A percentile compares a stretch with the other conserved stretches of the same genome.
Conservation (phyloP, 2,113 vertebrate genomes). For the Gracilinanus agilis region DNA sequence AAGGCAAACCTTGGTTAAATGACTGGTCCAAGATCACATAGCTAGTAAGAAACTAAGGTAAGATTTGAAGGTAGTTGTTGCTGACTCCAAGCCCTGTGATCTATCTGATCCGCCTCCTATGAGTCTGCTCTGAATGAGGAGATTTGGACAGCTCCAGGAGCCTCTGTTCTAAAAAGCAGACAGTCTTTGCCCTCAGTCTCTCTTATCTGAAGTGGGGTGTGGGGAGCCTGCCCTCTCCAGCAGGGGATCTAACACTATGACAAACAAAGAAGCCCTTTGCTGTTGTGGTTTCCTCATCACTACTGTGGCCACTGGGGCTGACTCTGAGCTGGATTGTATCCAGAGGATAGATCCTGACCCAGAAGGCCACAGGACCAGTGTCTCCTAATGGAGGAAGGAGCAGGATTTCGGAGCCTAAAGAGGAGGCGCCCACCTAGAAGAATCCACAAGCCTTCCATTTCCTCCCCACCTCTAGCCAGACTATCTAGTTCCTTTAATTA, state of each 20-base stretch:
- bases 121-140: neutral
- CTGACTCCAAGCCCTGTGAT: neutral
- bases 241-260: neutral
- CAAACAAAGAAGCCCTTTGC: neutral
- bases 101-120: neutral
- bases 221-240: neutral
- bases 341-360: neutral
- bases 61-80: neutral
- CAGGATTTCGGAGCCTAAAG: neutral
- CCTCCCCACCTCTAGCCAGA: neutral
- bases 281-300: neutral
- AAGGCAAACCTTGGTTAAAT: neutral
- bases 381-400: neutral
- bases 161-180: neutral
- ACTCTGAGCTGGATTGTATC: neutral
- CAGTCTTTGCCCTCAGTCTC: neutral
- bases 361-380: neutral
- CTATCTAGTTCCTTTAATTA: constrained; percentile 59
- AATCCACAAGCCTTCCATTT: constrained; percentile 33
- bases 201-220: neutral
- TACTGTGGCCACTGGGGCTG: neutral
- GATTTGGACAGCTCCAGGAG: neutral
- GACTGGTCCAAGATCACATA: neutral
- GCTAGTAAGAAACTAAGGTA: neutral
- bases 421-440: neutral